A percentile compares a stretch with the other conserved stretches of the same genome.
phyloP scores from a whole-genome alignment of 2,797 vertebrate species.

The Diceros bicornis region DNA sequence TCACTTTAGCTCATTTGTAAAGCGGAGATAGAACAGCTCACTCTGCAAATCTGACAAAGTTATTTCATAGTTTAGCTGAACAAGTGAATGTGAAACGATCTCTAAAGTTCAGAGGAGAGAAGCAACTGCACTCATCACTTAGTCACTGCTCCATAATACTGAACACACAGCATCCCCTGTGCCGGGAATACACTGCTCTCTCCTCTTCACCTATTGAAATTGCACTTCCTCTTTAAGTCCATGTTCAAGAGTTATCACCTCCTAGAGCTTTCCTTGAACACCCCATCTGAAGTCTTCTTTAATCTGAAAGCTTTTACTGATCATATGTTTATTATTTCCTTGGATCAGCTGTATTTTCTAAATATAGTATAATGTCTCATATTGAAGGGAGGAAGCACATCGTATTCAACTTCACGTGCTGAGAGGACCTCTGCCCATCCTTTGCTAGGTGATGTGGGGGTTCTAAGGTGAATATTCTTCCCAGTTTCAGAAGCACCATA shows the following conservation, averaged over 20 bases:
- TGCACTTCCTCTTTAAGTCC: background rate
- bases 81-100: background rate
- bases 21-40: background rate
- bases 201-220: background rate
- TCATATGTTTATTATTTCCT: background rate
- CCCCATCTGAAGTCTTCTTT: background rate
- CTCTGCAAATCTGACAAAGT: background rate
- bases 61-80: background rate
- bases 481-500: background rate
- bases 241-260: background rate
- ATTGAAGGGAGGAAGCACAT: background rate
- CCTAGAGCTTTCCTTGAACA: background rate
- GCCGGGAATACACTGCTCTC: background rate
- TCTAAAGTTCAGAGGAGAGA: background rate
- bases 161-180: background rate
- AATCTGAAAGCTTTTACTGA: background rate
- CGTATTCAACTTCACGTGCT: background rate
- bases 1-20: background rate
- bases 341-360: background rate
- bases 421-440: background rate
- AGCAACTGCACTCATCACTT: background rate
- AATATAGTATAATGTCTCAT: background rate
- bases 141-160: background rate
- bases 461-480: background rate
- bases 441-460: background rate